phyloP scores from a whole-genome alignment of 1,140 invertebrate genomes.

The Drosophila leontia region DNA sequence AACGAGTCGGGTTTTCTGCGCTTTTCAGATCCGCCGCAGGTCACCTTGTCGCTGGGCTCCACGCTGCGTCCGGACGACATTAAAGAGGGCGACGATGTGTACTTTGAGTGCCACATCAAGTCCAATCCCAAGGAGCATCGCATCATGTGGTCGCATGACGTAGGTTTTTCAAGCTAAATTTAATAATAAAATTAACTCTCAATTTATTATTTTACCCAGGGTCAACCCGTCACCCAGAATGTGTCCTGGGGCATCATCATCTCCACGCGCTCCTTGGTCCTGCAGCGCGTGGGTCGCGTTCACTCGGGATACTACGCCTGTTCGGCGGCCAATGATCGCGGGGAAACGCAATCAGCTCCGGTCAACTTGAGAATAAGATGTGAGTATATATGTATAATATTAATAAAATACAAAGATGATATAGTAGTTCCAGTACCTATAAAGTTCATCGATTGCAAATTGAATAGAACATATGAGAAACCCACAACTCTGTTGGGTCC shows the following conservation, averaged over 20 bases:
- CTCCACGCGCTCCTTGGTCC: constrained; percentile 93
- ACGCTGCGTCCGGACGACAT: constrained; percentile 94
- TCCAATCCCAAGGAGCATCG: constrained; percentile 93
- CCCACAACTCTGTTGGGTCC: neutral
- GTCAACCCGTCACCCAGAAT: constrained; percentile 91
- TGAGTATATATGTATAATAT: constrained; percentile 86
- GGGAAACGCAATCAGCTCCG: constrained; percentile 92
- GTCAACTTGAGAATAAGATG: constrained; percentile 93
- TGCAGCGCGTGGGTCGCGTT: constrained; percentile 92
- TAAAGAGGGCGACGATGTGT: constrained; percentile 96
- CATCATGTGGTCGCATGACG: constrained; percentile 94
- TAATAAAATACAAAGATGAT: neutral
- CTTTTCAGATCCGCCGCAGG: constrained; percentile 92
- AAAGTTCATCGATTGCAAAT: constrained; percentile 9
- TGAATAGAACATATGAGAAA: neutral
- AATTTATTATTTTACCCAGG: constrained; percentile 86
- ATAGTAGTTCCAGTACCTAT: neutral
- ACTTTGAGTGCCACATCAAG: constrained; percentile 95
- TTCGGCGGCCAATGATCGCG: constrained; percentile 91
- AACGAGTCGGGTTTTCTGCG: constrained; percentile 26
- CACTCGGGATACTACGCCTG: constrained; percentile 94
- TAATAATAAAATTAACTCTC: constrained; percentile 19
- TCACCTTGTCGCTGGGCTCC: constrained; percentile 92
- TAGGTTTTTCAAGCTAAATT: constrained; percentile 86
- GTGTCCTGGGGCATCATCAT: constrained; percentile 93